A percentile compares a stretch with the other conserved stretches of the same genome.
Conservation (phyloP, 2,888 invertebrate genomes). For the Mongoloraphidia duomilia region DNA sequence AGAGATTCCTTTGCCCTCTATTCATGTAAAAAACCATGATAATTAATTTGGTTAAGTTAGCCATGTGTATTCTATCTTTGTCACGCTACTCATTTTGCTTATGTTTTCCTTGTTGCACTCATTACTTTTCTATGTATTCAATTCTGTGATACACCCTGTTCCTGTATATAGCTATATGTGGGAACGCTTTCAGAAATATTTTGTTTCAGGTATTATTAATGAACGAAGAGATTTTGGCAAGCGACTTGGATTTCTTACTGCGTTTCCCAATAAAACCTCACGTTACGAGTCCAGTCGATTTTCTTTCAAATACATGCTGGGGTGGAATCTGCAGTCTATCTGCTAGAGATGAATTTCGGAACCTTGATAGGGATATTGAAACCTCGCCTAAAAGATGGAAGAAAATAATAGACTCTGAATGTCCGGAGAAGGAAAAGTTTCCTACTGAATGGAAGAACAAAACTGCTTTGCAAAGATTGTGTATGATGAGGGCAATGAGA, state of each 20-base stretch:
- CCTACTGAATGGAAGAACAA: slow-evolving; percentile 99
- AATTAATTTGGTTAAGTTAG: too few species aligned
- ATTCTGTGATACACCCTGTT: not conserved
- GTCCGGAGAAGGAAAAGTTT: slow-evolving; percentile 90
- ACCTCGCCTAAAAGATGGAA: slow-evolving; percentile 95
- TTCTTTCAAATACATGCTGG: slow-evolving; percentile 84
- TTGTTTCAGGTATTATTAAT: slow-evolving; percentile 60
- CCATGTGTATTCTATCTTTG: too few species aligned
- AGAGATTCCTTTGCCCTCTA: too few species aligned
- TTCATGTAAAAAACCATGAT: too few species aligned
- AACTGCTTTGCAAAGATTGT: slow-evolving; percentile 80
- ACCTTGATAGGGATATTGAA: slow-evolving; percentile 90
- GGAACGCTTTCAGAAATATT: not conserved
- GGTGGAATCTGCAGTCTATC: slow-evolving; percentile 87
- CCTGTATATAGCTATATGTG: not conserved
- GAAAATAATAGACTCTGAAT: slow-evolving; percentile 88
- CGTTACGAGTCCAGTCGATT: slow-evolving; percentile 88
- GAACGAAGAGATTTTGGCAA: slow-evolving; percentile 71
- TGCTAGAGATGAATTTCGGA: slow-evolving; percentile 80
- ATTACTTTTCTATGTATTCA: too few species aligned
- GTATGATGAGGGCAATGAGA: slow-evolving; percentile 85
- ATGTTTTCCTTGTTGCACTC: too few species aligned
- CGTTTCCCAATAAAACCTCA: slow-evolving; percentile 87
- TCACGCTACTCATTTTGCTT: too few species aligned
- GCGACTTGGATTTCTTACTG: slow-evolving; percentile 82